These are phyloP conservation scores for Nephrotoma guestfalica DNA, from an alignment of 2,888 invertebrate species.

Conservation along the genomic window DNA sequence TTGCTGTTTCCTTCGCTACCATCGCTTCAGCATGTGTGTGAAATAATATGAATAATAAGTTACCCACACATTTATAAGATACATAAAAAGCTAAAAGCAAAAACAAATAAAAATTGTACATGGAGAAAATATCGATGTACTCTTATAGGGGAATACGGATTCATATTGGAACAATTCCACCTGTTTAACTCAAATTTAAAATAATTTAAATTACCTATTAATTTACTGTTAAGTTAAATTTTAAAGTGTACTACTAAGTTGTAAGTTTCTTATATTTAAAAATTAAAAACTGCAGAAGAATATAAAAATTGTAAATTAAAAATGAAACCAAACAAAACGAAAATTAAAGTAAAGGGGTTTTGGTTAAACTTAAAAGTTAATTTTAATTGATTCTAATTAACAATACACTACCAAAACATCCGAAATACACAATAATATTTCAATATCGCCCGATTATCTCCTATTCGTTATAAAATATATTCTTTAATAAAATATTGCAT, in stretches of 20 bases:
- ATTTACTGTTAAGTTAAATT: not conserved
- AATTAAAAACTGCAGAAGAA: too few species aligned
- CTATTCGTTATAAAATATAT: not conserved
- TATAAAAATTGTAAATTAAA: too few species aligned
- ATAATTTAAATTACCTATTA: too few species aligned
- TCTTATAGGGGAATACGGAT: not conserved
- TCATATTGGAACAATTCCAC: not conserved
- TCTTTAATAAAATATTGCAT: not conserved
- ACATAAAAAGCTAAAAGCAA: not conserved
- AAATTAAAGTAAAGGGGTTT: too few species aligned
- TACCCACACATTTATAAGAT: not conserved
- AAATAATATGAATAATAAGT: not conserved
- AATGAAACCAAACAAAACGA: too few species aligned
- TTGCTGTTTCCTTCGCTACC: not conserved
- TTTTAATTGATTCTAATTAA: too few species aligned
- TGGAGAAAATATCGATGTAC: not conserved
- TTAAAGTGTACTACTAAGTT: too few species aligned
- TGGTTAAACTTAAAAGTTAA: too few species aligned
- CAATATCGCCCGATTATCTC: not conserved
- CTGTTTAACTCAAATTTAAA: not conserved
- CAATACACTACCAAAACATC: too few species aligned
- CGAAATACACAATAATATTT: not conserved
- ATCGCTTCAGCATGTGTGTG: not conserved
- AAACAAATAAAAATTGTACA: not conserved
- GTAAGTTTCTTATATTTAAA: too few species aligned